Evolutionary conservation across 1,140 invertebrate species (phyloP), one percentile per base, ranked within the genome.

Genomic region (Hyles euphorbiae): DNA sequence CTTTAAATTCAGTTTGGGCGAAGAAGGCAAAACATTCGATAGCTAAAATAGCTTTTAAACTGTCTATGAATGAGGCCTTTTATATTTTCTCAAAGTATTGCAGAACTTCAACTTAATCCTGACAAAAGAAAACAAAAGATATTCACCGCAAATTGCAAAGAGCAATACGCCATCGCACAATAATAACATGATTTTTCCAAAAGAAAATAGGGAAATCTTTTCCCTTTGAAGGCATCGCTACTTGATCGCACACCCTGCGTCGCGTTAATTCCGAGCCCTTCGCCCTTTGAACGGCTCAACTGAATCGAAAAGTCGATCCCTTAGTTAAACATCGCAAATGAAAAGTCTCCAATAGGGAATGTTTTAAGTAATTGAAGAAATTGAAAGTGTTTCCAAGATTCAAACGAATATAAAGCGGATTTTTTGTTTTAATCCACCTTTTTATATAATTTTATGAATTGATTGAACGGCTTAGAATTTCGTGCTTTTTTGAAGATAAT

Each of bases 321-420:
- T 81, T 81, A 76, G 83, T 83, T 87, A 87, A 87, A 83, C 82
- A 83, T 78, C 75, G 70, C 80, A 82, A 88, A 86, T 88, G 81
- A 86, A 84, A 84, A 86, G 76, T 82, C 76, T 72, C 68, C 68
- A 68, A 77, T 75, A 66, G 74, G 65, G 76, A 81, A 85, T 83
- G 74, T 80, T 85, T 84, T 82, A 85, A 83, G 82, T 83, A 82
- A 87, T 87, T 80, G 77, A 74, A 76, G 78, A 82, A 78, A 74
- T 76, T 60, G 75, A 78, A 87, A 87, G 81, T 81, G 74, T 84
- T 84, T 75, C 76, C 61, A 76, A 73, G 73, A 78, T 81, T 73
- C 56, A 55, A 65, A 65, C 57, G 67, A 70, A 75, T 70, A 74
- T 74, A 79, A 68, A 67, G 53, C 52, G 61, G 61, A 66, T 73